A percentile compares a stretch with the other conserved stretches of the same genome.
Conservation (phyloP, 2,113 vertebrate species). For the Varanus komodoensis region DNA sequence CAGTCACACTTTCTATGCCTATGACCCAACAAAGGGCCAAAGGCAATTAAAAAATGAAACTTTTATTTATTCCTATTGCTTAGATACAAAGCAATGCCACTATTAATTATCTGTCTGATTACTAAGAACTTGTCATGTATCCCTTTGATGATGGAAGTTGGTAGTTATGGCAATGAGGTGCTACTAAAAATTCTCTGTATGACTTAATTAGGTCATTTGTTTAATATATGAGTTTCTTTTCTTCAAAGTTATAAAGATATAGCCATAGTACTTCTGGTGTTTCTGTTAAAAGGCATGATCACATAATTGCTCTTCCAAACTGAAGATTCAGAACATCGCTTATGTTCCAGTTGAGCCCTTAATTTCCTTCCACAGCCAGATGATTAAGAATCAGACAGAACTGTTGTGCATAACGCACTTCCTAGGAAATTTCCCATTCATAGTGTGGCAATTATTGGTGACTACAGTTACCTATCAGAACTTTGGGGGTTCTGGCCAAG, state of each 20-base stretch:
- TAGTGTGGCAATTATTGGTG: background rate
- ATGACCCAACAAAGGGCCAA: slow-evolving; percentile 60
- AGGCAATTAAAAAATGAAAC: slow-evolving; percentile 62
- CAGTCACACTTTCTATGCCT: slow-evolving; percentile 59
- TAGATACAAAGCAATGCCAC: slow-evolving; percentile 46
- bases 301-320: background rate
- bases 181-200: slow-evolving; percentile 52
- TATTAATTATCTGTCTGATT: slow-evolving; percentile 68
- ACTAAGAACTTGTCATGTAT: slow-evolving; percentile 47
- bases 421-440: background rate
- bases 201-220: slow-evolving; percentile 49
- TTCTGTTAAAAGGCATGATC: slow-evolving; percentile 9
- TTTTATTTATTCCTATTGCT: slow-evolving; percentile 67
- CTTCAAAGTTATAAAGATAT: slow-evolving; percentile 17
- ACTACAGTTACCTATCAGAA: background rate
- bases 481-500: background rate
- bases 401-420: background rate
- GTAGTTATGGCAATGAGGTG: slow-evolving; percentile 57
- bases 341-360: background rate
- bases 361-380: background rate
- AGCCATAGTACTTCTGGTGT: background rate
- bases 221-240: slow-evolving; percentile 44
- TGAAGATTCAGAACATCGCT: background rate
- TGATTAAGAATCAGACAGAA: background rate
- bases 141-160: slow-evolving; percentile 55